These are phyloP conservation scores for Exaiptasia diaphana DNA, from an alignment of 64 coral and sea anemone species.

Conservation along the genomic window DNA sequence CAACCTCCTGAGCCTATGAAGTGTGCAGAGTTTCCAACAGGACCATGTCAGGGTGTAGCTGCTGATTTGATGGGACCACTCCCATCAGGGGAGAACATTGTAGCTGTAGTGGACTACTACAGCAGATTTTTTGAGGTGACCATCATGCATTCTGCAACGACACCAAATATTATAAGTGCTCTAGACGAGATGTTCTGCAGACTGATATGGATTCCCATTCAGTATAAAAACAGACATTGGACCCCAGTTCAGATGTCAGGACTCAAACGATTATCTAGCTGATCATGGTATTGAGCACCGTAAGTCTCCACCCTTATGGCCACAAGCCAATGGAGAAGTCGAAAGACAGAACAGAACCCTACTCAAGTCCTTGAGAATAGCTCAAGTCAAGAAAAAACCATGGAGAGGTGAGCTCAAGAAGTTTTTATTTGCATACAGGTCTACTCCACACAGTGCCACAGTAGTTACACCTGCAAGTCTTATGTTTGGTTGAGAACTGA, in stretches of 20 bases:
- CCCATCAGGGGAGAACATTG: slow-evolving; percentile 29
- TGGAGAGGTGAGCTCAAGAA: slow-evolving; percentile 23
- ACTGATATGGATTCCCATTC: slow-evolving; percentile 14
- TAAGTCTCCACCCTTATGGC: not conserved
- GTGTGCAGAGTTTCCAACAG: not conserved
- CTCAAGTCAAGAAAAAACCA: not conserved
- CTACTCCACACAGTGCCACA: slow-evolving; percentile 22
- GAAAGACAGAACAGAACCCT: slow-evolving; percentile 34
- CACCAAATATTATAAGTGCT: not conserved
- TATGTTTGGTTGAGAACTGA: slow-evolving; percentile 16
- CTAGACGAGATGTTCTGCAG: not conserved
- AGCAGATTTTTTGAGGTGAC: slow-evolving; percentile 48
- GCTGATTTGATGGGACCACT: slow-evolving; percentile 38
- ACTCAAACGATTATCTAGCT: not conserved
- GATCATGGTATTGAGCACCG: slow-evolving; percentile 1
- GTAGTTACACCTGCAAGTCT: slow-evolving; percentile 13
- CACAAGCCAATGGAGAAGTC: slow-evolving; percentile 15
- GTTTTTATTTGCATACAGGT: slow-evolving; percentile 32
- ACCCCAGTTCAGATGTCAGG: not conserved
- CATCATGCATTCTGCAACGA: slow-evolving; percentile 36
- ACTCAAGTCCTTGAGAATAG: not conserved
- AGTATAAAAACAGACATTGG: not conserved
- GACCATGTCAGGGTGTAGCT: slow-evolving; percentile 48
- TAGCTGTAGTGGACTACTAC: slow-evolving; percentile 50
- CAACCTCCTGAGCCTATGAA: slow-evolving; percentile 20